phyloP scores from a whole-genome alignment of 2,888 invertebrate genomes.

The Protodeltote pygarga region DNA sequence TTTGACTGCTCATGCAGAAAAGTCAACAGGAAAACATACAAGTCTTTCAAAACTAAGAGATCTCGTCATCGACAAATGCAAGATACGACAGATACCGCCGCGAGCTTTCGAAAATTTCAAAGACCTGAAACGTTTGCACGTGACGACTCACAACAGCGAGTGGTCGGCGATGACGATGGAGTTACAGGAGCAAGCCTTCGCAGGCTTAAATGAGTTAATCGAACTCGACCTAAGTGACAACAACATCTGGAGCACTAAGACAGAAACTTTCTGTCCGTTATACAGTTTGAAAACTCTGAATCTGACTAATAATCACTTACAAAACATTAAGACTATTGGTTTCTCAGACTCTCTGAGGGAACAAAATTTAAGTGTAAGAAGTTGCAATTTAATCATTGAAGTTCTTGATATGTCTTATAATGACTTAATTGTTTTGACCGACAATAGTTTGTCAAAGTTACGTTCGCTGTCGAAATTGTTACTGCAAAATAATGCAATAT shows the following conservation, averaged over 20 bases:
- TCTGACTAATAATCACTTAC: constrained; percentile 92
- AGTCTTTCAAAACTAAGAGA: constrained; percentile 89
- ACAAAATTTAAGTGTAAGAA: constrained; percentile 86
- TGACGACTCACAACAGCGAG: constrained; percentile 92
- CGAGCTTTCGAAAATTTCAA: constrained; percentile 90
- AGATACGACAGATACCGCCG: constrained; percentile 91
- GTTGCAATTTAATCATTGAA: constrained; percentile 90
- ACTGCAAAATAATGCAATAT: constrained; percentile 92
- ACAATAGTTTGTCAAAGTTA: constrained; percentile 90
- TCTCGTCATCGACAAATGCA: constrained; percentile 91
- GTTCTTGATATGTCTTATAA: constrained; percentile 91
- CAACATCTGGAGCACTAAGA: constrained; percentile 92
- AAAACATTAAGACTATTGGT: constrained; percentile 91
- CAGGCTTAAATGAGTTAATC: constrained; percentile 89
- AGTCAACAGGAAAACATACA: constrained; percentile 82
- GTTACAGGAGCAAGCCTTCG: constrained; percentile 89
- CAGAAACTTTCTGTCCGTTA: constrained; percentile 90
- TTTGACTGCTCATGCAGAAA: constrained; percentile 83
- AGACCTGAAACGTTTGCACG: constrained; percentile 89
- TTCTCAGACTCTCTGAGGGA: constrained; percentile 90
- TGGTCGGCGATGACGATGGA: constrained; percentile 93
- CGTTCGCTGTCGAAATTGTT: constrained; percentile 89
- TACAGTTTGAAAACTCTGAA: constrained; percentile 90
- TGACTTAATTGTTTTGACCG: constrained; percentile 90
- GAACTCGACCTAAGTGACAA: constrained; percentile 91